Evolutionary conservation across 2,888 invertebrate genomes (phyloP), one percentile per base, ranked within the genome.

Genomic region (Aelia acuminata): DNA sequence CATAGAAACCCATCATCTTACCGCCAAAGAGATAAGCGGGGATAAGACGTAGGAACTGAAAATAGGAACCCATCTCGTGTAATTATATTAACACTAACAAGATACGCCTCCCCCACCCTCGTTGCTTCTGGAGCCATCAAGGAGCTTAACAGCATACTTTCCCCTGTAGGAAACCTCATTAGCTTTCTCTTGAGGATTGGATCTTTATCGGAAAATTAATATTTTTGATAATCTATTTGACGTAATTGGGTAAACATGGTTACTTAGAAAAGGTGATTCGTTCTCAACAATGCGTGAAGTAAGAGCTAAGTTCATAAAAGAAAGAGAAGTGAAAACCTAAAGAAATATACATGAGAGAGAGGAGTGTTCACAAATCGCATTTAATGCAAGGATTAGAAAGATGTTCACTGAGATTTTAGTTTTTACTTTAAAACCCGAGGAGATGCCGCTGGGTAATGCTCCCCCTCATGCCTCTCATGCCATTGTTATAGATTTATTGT

Each of bases 1-100:
- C 18, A 35, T 13, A 70, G 35, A 35, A 70, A 70, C 8, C 53
- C 26, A n/a, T n/a, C 57, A 70, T 35, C 63, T 35, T 70, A 70
- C 20, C 35, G 31, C 31, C 63, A 35, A 70, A 70, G 5, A 31
- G 63, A 70, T 70, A 70, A 70, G 63, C 18, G 5, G 0, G 63
- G 63, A 20, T 35, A 20, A 31, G 63, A 70, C 35, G 35, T 35
- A 35, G 35, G 18, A 35, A 5, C 63, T 35, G 63, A 70, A 70
- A 70, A 70, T 70, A 35, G 63, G 35, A 35, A 15, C 18, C 63
- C 63, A 70, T 70, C 63, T 35, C 35, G 31, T 31, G 63, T 70
- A 35, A 70, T 70, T 70, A 70, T 35, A 70, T 35, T 8, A 70
- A 35, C 31, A 70, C 63, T 70, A 70, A 70, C 63, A 35, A 70